A percentile compares a stretch with the other conserved stretches of the same genome.
Conservation (phyloP, 2,888 invertebrate genomes). For the Tipula unca region DNA sequence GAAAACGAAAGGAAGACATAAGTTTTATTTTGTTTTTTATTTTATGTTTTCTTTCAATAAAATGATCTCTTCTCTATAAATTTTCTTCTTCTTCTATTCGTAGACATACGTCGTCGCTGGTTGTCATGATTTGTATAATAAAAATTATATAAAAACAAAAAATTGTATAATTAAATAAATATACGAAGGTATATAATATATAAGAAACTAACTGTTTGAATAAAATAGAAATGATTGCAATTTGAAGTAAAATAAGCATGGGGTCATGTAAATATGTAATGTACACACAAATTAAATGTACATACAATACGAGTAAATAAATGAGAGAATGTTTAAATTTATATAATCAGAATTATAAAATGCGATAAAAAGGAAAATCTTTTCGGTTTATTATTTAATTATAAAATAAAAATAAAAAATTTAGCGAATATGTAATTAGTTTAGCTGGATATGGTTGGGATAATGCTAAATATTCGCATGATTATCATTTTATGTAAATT, state of each 20-base stretch:
- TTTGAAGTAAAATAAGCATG: background rate
- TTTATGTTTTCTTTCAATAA: background rate
- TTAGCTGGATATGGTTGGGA: background rate
- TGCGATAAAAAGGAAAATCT: background rate
- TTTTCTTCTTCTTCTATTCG: background rate
- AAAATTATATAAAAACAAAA: background rate
- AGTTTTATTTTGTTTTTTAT: background rate
- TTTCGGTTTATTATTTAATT: background rate
- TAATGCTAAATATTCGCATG: background rate
- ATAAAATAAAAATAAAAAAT: background rate
- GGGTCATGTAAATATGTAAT: background rate
- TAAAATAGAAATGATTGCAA: background rate
- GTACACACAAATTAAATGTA: background rate
- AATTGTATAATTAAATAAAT: background rate
- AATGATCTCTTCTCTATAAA: background rate
- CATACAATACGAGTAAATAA: background rate
- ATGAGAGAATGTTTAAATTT: background rate
- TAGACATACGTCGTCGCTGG: background rate
- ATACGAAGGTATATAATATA: background rate
- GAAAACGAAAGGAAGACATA: slow-evolving; percentile 21
- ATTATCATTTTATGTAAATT: background rate
- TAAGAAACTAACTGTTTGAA: background rate
- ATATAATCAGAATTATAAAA: too few species aligned
- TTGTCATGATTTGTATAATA: background rate
- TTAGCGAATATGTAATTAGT: background rate